Evolutionary conservation across 2,113 vertebrate genomes (phyloP).

Genomic region (Pseudopipra pipra): DNA sequence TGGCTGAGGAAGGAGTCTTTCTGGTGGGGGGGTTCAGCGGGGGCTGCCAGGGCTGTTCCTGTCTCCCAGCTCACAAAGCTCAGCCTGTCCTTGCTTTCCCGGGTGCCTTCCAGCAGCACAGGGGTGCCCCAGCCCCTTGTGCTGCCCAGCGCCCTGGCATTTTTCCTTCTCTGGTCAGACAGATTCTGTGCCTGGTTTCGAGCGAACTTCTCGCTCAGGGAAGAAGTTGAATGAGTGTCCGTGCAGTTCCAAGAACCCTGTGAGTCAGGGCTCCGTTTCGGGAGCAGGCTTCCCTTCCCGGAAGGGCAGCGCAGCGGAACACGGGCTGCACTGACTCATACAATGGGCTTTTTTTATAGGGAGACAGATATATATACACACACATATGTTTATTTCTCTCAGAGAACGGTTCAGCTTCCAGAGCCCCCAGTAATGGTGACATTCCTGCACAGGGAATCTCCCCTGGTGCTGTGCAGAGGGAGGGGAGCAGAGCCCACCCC

Average conservation of each 20-base stretch:
- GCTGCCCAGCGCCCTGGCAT: rapidly evolving
- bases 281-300: constrained; percentile 34
- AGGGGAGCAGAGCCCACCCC: neutral
- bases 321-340: neutral
- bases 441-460: neutral
- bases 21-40: rapidly evolving
- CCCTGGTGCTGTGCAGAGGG: neutral
- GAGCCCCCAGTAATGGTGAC: neutral
- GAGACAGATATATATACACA: neutral
- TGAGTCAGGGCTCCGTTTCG: constrained; percentile 42
- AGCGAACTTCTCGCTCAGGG: neutral
- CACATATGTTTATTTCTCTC: neutral
- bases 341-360: neutral
- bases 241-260: constrained; percentile 17
- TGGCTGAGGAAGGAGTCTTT: neutral
- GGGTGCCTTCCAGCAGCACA: rapidly evolving
- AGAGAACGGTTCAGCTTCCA: neutral
- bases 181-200: neutral
- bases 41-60: neutral
- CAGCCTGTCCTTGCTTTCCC: rapidly evolving
- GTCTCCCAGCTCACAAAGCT: neutral
- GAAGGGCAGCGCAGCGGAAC: neutral
- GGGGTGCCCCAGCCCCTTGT: neutral
- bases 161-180: neutral
- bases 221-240: neutral